phyloP scores from a whole-genome alignment of 2,113 vertebrate genomes.

The Beaufortia kweichowensis region DNA sequence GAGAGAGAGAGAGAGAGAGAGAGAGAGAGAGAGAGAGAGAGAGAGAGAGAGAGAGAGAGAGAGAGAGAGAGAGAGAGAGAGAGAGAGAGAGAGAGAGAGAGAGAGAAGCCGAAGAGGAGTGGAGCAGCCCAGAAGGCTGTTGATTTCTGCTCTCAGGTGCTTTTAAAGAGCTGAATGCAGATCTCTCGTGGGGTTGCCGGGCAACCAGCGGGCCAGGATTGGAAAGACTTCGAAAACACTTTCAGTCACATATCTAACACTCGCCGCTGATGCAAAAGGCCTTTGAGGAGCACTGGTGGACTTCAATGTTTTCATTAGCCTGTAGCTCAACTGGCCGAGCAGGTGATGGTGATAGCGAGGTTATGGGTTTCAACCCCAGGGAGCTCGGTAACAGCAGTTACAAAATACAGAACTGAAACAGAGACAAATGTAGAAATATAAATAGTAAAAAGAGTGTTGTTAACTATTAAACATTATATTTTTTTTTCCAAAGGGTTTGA shows the following conservation, averaged over 20 bases:
- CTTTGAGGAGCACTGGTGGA: not conserved
- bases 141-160: conserved; percentile 34
- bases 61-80: not conserved
- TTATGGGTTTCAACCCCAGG: too few relatives aligned
- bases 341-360: too few relatives aligned
- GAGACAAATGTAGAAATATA: too few relatives aligned
- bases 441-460: too few relatives aligned
- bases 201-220: not conserved
- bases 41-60: not conserved
- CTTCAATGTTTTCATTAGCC: too few relatives aligned
- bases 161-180: conserved; percentile 26
- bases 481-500: too few relatives aligned
- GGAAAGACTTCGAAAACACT: conserved; percentile 11
- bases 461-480: too few relatives aligned
- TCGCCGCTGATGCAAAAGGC: not conserved
- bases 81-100: not conserved
- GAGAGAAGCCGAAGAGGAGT: not conserved
- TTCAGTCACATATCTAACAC: conserved; percentile 1
- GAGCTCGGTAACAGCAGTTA: too few relatives aligned
- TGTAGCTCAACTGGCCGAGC: too few relatives aligned
- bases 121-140: not conserved
- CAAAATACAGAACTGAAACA: too few relatives aligned
- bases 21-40: not conserved
- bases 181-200: conserved; percentile 11
- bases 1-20: not conserved